A percentile compares a stretch with the other conserved stretches of the same genome.
These are phyloP conservation scores for Knipowitschia caucasica DNA, from an alignment of 2,797 vertebrate species.

Conservation along the genomic window DNA sequence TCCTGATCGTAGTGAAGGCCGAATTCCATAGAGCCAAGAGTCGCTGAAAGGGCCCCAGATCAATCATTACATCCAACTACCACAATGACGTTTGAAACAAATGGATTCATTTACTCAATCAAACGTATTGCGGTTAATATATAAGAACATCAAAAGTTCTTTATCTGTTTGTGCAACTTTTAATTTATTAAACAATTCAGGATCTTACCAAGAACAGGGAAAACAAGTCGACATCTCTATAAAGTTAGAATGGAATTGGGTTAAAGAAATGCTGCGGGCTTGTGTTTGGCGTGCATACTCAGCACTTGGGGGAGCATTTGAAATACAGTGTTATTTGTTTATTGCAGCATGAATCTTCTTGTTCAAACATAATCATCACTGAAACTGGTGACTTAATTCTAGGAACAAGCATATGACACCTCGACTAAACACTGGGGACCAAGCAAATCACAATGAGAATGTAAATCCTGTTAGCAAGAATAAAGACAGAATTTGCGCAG, in stretches of 20 bases:
- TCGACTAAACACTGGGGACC: slow-evolving; percentile 41
- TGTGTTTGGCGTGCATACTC: slow-evolving; percentile 28
- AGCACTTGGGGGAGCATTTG: slow-evolving; percentile 26
- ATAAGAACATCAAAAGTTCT: background rate
- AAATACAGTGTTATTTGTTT: slow-evolving; percentile 23
- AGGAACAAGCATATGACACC: slow-evolving; percentile 29
- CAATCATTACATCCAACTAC: slow-evolving; percentile 32
- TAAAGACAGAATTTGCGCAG: slow-evolving; percentile 52
- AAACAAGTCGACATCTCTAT: slow-evolving; percentile 37
- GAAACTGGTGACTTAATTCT: slow-evolving; percentile 5
- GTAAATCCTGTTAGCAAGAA: slow-evolving; percentile 38
- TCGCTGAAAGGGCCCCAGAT: slow-evolving; percentile 78
- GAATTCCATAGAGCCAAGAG: slow-evolving; percentile 92
- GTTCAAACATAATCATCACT: background rate
- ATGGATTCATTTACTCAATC: slow-evolving; percentile 27
- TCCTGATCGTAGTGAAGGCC: slow-evolving; percentile 89
- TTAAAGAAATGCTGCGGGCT: slow-evolving; percentile 33
- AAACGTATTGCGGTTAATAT: slow-evolving; percentile 9
- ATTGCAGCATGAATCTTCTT: background rate
- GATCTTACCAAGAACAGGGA: too few species aligned
- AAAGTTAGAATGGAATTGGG: slow-evolving; percentile 26
- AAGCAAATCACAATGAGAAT: slow-evolving; percentile 44
- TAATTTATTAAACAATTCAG: too few species aligned
- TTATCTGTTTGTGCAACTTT: background rate
- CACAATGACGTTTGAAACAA: slow-evolving; percentile 8